Evolutionary conservation across 2,797 vertebrate genomes (phyloP).

Genomic region (Rhadinocentrus ornatus): DNA sequence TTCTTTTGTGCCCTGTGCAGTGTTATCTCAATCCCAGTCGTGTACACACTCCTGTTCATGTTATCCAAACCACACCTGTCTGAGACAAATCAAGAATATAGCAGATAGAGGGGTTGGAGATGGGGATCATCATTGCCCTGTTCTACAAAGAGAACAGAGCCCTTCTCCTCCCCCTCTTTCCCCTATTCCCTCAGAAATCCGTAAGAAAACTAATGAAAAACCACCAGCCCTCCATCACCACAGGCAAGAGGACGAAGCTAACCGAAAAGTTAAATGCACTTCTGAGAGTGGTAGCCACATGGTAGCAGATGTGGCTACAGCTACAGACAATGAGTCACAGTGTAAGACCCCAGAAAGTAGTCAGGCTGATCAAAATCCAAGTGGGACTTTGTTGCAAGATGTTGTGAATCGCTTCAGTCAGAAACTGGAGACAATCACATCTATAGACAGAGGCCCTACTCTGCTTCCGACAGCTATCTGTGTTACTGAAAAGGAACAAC

Average conservation of each 20-base stretch:
- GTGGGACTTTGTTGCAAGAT: conserved; percentile 85
- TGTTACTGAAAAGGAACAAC: conserved; percentile 76
- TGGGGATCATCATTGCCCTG: conserved; percentile 69
- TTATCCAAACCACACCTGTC: conserved; percentile 68
- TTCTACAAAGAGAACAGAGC: conserved; percentile 81
- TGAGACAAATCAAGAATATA: conserved; percentile 57
- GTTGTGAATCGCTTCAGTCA: conserved; percentile 91
- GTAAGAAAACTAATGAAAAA: conserved; percentile 81
- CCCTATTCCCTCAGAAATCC: conserved; percentile 85
- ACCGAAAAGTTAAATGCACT: conserved; percentile 37
- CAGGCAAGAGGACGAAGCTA: conserved; percentile 73
- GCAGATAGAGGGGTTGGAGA: conserved; percentile 41
- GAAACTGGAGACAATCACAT: conserved; percentile 90
- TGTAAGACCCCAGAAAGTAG: conserved; percentile 59
- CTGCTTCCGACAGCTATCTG: conserved; percentile 73
- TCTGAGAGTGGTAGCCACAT: conserved; percentile 33
- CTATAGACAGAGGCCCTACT: conserved; percentile 82
- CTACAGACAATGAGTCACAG: conserved; percentile 57
- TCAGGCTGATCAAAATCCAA: conserved; percentile 73
- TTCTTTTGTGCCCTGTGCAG: conserved; percentile 54
- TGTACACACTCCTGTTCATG: conserved; percentile 70
- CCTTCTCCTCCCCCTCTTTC: conserved; percentile 92
- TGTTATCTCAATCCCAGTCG: conserved; percentile 40
- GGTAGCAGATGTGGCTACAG: conserved; percentile 37
- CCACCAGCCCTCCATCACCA: conserved; percentile 88